Percentiles rank a stretch among this genome's conserved stretches.
Conservation (phyloP, 2,888 invertebrate genomes). For the Ennomos erosarius region DNA sequence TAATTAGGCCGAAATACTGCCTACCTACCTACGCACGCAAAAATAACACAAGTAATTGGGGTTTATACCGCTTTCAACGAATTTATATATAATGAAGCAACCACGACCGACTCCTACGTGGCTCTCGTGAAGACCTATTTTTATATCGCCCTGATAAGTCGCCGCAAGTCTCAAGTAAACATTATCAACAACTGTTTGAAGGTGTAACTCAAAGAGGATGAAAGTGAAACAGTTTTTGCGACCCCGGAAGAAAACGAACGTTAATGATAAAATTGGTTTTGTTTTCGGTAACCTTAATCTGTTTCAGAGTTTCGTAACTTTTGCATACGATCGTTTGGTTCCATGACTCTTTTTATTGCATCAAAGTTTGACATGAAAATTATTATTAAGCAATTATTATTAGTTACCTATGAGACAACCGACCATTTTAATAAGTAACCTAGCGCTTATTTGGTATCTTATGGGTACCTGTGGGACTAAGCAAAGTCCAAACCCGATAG, state of each 20-base stretch:
- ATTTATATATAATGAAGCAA: conserved; percentile 5
- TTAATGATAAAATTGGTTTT: conserved; percentile 2
- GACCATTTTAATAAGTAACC: no score
- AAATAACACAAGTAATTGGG: background rate
- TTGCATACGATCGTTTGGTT: no score
- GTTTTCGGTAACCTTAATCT: conserved; percentile 13
- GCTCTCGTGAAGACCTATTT: conserved; percentile 18
- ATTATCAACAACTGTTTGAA: conserved; percentile 22
- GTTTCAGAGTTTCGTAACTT: conserved; percentile 2
- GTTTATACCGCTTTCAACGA: background rate
- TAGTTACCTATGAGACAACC: no score
- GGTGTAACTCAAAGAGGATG: conserved; percentile 24
- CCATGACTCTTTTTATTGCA: no score
- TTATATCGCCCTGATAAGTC: conserved; percentile 15
- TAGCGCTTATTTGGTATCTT: no score
- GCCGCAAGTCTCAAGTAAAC: conserved; percentile 14
- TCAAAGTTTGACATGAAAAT: no score
- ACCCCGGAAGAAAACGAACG: conserved; percentile 47
- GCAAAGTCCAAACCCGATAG: no score
- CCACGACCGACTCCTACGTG: conserved; percentile 9
- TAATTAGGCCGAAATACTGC: no score
- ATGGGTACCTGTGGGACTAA: no score
- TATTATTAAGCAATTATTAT: no score
- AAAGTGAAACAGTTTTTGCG: conserved; percentile 48
- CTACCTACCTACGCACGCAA: no score